phyloP scores from a whole-genome alignment of 1,140 invertebrate genomes.

The Hydropsyche tenuis region DNA sequence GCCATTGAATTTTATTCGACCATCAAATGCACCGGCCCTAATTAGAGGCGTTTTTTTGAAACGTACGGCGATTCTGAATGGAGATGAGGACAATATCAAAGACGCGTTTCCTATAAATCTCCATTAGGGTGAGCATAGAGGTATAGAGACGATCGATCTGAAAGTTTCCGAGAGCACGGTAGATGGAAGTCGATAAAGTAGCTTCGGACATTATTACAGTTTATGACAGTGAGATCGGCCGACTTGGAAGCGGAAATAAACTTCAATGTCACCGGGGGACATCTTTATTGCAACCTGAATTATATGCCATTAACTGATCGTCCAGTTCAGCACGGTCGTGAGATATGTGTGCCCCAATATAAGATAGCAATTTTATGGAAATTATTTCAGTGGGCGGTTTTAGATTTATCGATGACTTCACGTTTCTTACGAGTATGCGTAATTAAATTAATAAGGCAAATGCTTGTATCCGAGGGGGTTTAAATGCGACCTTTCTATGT shows the following conservation, averaged over 20 bases:
- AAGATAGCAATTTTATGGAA: no score
- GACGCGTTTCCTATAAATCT: constrained; percentile 32
- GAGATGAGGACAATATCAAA: not conserved
- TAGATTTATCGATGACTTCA: not conserved
- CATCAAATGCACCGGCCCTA: constrained; percentile 1
- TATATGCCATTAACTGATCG: constrained; percentile 15
- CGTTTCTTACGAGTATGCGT: not conserved
- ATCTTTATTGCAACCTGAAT: constrained; percentile 29
- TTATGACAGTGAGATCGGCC: constrained; percentile 43
- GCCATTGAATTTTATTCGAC: not conserved
- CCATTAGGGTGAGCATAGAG: constrained; percentile 33
- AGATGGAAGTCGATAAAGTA: constrained; percentile 39
- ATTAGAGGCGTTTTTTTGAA: not conserved
- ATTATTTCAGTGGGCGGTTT: no score
- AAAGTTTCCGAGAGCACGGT: constrained; percentile 35
- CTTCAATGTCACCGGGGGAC: constrained; percentile 22
- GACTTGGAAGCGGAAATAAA: constrained; percentile 31
- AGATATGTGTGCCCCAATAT: no score
- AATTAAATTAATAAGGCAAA: constrained; percentile 6
- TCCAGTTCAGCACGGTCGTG: not conserved
- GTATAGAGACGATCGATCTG: constrained; percentile 37
- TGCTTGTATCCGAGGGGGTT: not conserved
- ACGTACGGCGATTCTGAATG: not conserved
- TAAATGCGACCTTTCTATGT: not conserved
- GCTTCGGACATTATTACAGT: constrained; percentile 44